Evolutionary conservation across 2,888 invertebrate genomes (phyloP), one percentile per base, ranked within the genome.

Genomic region (Nemotelus pantherinus): DNA sequence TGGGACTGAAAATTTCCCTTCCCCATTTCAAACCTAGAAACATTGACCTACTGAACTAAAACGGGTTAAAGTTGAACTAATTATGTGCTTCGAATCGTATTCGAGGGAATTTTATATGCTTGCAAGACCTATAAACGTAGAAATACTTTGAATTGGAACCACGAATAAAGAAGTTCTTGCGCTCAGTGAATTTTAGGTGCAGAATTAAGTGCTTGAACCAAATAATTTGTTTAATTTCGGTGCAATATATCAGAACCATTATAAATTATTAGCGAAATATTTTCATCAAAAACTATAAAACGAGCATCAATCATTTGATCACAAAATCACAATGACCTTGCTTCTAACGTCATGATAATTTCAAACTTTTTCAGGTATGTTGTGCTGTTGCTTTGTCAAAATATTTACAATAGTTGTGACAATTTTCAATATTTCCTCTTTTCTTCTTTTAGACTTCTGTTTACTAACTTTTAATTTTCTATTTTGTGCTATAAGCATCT

Each of bases 11-110:
- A 63, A 43, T 41, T 63, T 43, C 10, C 53, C 53, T 53, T 53
- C 5, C 65, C 9, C 44, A 65, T 65, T 65, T 25, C n/a, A 39
- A 50, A 7, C 48, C 63, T 25, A 47, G 68, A 47, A 74, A 63
- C 63, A 60, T 74, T 74, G 74, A 74, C 74, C 74, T 48, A 74
- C 74, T 74, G 60, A 74, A 63, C 74, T 43, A 74, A n/a, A 70
- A 50, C 25, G 63, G 48, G 60, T 72, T 58, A 60, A 55, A n/a
- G 58, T 7, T 25, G 41, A 48, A 60, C 60, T 74, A 60, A 60
- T 60, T 47, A 74, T 74, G 48, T 25, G 25, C 25, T 25, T 25
- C 25, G 25, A 25, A 25, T 25, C 25, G 25, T 25, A 25, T 25
- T 25, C 25, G 25, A 25, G 25, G 25, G 25, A 25, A 25, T 25